Conservation (phyloP, 2,113 vertebrate genomes). For the Dascyllus trimaculatus region DNA sequence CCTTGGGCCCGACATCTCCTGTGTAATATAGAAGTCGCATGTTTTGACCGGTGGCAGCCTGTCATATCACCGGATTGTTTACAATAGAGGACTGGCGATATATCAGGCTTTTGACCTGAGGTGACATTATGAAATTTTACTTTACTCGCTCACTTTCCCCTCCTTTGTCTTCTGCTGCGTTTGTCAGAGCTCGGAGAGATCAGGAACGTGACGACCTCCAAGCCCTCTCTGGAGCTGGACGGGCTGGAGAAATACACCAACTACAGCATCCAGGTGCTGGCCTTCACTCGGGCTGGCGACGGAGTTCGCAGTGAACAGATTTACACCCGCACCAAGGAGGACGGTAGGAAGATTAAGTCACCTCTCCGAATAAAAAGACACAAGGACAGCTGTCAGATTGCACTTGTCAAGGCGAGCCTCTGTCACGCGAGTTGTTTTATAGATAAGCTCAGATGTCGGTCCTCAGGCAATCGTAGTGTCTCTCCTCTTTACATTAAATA, state of each 20-base stretch:
- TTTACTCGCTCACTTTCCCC: neutral
- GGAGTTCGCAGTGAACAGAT: constrained; percentile 96
- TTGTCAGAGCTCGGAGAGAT: constrained; percentile 95
- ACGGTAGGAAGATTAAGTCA: constrained; percentile 85
- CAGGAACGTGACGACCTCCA: constrained; percentile 94
- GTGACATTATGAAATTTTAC: neutral
- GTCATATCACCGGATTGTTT: constrained; percentile 3
- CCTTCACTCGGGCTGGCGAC: constrained; percentile 95
- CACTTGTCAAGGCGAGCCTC: neutral
- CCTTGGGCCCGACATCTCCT: neutral
- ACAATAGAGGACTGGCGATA: neutral
- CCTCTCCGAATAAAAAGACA: neutral
- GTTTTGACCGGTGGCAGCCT: constrained; percentile 12
- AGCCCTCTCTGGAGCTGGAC: constrained; percentile 94
- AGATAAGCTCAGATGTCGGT: neutral
- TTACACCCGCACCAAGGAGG: constrained; percentile 97
- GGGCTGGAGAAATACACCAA: constrained; percentile 98
- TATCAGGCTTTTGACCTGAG: neutral
- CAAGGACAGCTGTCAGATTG: neutral
- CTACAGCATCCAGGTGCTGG: constrained; percentile 97
- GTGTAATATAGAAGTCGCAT: constrained; percentile 12
- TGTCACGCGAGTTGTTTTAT: neutral
- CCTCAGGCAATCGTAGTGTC: neutral
- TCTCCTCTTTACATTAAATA: constrained; percentile 17
- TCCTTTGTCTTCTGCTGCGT: neutral